Base-by-base conservation (phyloP, 2,888 invertebrate species). In the Tenthredo livida region DNA sequence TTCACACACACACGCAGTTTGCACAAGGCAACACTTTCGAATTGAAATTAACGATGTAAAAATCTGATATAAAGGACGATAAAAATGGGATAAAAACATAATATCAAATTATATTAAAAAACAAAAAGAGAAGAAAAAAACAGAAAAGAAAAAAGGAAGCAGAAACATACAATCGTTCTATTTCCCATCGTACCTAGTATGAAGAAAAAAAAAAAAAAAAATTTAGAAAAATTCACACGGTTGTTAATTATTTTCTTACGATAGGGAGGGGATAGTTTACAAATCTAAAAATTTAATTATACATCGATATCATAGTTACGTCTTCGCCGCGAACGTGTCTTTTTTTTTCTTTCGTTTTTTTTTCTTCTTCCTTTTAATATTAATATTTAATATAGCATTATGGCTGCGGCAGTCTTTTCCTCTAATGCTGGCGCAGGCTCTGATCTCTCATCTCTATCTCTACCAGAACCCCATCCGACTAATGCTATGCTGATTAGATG, bases 341-440 rank as follows among this genome's bases (percentile, higher is more conserved):
- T 50, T 9, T 77, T 21, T 73, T 70, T 25, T 50, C n/a, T 50
- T 50, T 9, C 58, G 15, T 73, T 50, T 25, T 70, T 33, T 67
- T 83, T 37, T 7, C 0, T 67, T 21, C 9, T n/a, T n/a, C n/a
- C n/a, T n/a, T n/a, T n/a, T n/a, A n/a, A n/a, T n/a, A 85, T 65
- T 25, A 25, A 47, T 82, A 87, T 43, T 37, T 93, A 97, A 91
- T 97, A 97, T 87, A 97, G 94, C 97, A 97, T 97, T 90, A 98
- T 97, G 90, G 97, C 97, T 86, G 97, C 97, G 88, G 97, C 97
- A 86, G 96, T 95, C 93, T 97, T 97, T 92, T 97, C 97, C 90
- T 97, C 97, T 84, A 96, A 94, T 75, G 96, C 96, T 40, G 96
- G 97, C 86, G 95, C 94, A 67, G 95, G 95, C 91, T 96, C 96